phyloP scores from a whole-genome alignment of 2,888 invertebrate species.

The Laspeyria flexula region DNA sequence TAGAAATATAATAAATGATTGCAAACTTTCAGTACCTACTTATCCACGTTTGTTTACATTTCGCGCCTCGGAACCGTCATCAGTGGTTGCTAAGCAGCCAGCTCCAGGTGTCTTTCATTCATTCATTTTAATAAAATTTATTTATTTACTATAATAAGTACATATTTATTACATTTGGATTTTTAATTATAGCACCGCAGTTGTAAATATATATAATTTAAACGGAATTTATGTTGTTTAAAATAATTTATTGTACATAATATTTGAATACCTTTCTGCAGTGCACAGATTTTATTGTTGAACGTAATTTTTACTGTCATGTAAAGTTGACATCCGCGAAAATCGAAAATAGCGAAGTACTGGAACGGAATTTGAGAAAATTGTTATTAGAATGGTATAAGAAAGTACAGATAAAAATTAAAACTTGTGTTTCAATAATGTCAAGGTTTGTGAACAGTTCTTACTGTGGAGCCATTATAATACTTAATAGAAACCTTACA shows the following conservation, averaged over 20 bases:
- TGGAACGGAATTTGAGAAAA: conserved; percentile 17
- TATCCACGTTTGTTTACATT: conserved; percentile 72
- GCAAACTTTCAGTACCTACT: conserved; percentile 3
- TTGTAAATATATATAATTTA: too few species aligned
- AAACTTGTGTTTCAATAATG: conserved; percentile 32
- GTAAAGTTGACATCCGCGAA: conserved; percentile 46
- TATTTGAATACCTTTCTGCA: too few species aligned
- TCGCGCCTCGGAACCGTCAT: conserved; percentile 60
- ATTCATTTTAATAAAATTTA: too few species aligned
- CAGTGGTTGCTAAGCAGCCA: conserved; percentile 67
- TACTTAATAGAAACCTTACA: too few species aligned
- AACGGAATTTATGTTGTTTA: too few species aligned
- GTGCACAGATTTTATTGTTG: too few species aligned
- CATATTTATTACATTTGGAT: too few species aligned
- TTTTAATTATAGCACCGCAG: too few species aligned
- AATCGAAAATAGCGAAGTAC: conserved; percentile 49
- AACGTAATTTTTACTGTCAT: background rate
- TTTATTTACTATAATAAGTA: too few species aligned
- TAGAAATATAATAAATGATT: conserved; percentile 33
- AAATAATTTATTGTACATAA: too few species aligned
- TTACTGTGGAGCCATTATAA: background rate
- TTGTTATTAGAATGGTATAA: conserved; percentile 11
- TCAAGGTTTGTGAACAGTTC: conserved; percentile 39
- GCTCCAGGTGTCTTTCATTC: too few species aligned
- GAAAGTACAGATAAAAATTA: background rate